Conservation (phyloP, 2,797 vertebrate species). For the Danio aesculapii region DNA sequence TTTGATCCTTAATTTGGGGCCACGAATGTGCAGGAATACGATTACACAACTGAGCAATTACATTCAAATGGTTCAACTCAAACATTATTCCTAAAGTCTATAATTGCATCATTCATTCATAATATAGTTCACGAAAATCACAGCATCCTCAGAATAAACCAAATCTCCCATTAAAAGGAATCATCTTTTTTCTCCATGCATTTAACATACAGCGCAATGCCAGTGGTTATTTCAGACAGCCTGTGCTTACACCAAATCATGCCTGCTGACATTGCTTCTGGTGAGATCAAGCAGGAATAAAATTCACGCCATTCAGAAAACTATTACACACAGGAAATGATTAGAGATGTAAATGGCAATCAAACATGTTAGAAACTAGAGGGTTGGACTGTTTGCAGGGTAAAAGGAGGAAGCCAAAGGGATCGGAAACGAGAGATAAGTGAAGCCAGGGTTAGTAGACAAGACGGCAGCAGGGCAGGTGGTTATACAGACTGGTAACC, state of each 20-base stretch:
- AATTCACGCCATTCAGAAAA: slow-evolving; percentile 20
- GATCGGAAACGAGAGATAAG: slow-evolving; percentile 48
- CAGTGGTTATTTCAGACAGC: slow-evolving; percentile 58
- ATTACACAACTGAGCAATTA: slow-evolving; percentile 55
- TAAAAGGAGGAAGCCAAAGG: slow-evolving; percentile 35
- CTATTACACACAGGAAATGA: neutral
- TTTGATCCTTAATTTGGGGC: neutral
- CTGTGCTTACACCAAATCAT: slow-evolving; percentile 62
- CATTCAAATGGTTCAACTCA: slow-evolving; percentile 65
- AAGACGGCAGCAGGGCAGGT: slow-evolving; percentile 37
- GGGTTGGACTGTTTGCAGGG: neutral
- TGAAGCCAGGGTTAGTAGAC: slow-evolving; percentile 52
- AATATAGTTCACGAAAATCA: slow-evolving; percentile 70
- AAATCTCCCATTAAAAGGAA: slow-evolving; percentile 55
- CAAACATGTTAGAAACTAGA: slow-evolving; percentile 26
- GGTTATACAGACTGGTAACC: slow-evolving; percentile 96
- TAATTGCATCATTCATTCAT: slow-evolving; percentile 66
- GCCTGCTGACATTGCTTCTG: slow-evolving; percentile 60
- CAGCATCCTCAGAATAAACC: slow-evolving; percentile 52
- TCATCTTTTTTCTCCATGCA: slow-evolving; percentile 71
- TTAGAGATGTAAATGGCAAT: slow-evolving; percentile 32
- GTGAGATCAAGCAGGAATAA: slow-evolving; percentile 26
- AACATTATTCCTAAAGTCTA: slow-evolving; percentile 60
- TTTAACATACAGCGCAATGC: slow-evolving; percentile 68
- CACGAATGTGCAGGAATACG: slow-evolving; percentile 1